Evolutionary conservation across 2,797 vertebrate species (phyloP), one percentile per base, ranked within the genome.

Genomic region (Lagodon rhomboides): DNA sequence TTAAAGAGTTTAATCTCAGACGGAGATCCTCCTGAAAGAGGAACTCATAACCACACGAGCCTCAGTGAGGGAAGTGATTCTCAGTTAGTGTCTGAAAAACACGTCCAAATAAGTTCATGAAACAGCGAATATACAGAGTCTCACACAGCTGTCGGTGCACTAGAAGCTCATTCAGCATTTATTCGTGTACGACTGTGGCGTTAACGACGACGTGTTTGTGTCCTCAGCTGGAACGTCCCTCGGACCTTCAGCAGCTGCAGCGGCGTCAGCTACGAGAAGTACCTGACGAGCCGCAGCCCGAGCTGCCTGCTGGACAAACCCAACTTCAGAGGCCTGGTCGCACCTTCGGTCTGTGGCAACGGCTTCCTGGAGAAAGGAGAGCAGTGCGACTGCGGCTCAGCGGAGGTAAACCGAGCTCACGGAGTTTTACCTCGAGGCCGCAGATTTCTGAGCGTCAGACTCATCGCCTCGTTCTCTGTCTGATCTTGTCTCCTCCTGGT

Each of bases 201-300:
- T 7, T 64, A 3, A 65, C 12, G 12, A 11, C 9, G 5, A 53
- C 3, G 0, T 68, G 15, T 59, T 65, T 67, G 23, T 62, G 34
- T 64, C 62, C 46, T 10, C 85, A 96, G 96, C 85, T 94, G 90
- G 73, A 79, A 89, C 11, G 73, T 94, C 50, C 96, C 96, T 1
- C 80, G 82, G 25, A 63, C 79, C 2, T 96, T 96, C 88, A 96
- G 96, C n/a, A 95, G 93, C 90, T 96, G 96, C 91, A 96, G 96
- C 80, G 71, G 23, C 64, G 86, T 0, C 49, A 66, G 1, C 72
- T 95, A 91, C 2, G 89, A 87, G 17, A 75, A 72, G 0, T 96
- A 89, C 86, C 89, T 93, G 64, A 78, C 4, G 0, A 11, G 3
- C 6, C 92, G 92, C 22, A 93, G 1, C 54, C 93, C 96, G 2